Conservation (phyloP, 2,888 invertebrate species). For the Iselma pallidipennis region DNA sequence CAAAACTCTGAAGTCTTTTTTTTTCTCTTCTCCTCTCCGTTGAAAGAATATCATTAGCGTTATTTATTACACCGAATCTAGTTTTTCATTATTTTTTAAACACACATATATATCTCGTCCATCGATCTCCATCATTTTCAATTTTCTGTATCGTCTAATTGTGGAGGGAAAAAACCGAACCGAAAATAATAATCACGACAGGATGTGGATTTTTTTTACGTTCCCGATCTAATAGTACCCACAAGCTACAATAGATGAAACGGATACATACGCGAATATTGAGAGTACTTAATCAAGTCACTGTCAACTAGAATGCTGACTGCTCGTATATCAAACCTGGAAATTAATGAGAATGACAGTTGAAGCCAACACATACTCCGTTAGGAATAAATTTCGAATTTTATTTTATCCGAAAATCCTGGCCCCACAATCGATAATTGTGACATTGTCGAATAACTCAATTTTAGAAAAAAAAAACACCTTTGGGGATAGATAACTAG, state of each 20-base stretch:
- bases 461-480: too few species aligned
- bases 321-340: conserved; percentile 48
- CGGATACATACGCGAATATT: not conserved
- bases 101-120: too few species aligned
- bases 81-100: not conserved
- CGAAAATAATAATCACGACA: too few species aligned
- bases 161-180: too few species aligned
- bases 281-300: conserved; percentile 48
- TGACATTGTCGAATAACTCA: not conserved
- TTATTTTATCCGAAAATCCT: conserved; percentile 5
- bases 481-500: too few species aligned
- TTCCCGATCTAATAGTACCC: too few species aligned
- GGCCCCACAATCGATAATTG: not conserved
- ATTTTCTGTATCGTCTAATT: too few species aligned
- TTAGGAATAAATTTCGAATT: conserved; percentile 40
- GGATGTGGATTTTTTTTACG: too few species aligned
- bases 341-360: conserved; percentile 48
- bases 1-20: not conserved
- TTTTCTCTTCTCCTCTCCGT: not conserved
- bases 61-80: not conserved
- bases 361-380: conserved; percentile 35
- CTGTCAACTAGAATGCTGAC: conserved; percentile 47
- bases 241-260: not conserved
- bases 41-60: not conserved
- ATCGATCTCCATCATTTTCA: too few species aligned